A percentile compares a stretch with the other conserved stretches of the same genome.
These are phyloP conservation scores for Antechinus flavipes DNA, from an alignment of 2,113 vertebrate species.

Conservation along the genomic window DNA sequence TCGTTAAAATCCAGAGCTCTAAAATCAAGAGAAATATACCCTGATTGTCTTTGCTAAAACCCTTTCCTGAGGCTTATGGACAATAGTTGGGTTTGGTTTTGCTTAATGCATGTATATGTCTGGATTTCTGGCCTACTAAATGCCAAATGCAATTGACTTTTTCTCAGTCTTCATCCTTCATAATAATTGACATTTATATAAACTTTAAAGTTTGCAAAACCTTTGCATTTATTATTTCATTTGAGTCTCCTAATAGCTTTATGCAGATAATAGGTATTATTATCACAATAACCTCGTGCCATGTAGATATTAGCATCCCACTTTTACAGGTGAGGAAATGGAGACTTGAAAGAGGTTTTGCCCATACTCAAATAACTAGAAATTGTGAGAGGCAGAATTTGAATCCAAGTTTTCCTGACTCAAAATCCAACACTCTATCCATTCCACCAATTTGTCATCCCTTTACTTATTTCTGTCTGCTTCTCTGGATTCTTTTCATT, in stretches of 20 bases:
- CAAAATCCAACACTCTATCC: not conserved
- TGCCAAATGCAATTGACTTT: not conserved
- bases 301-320: not conserved
- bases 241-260: not conserved
- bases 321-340: not conserved
- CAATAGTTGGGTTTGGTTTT: not conserved
- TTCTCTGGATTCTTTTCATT: not conserved
- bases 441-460: not conserved
- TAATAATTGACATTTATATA: not conserved
- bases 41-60: not conserved
- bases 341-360: not conserved
- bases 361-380: not conserved
- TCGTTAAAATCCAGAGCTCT: not conserved
- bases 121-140: not conserved
- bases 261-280: not conserved
- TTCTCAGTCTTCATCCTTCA: not conserved
- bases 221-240: not conserved
- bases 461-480: not conserved
- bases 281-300: not conserved
- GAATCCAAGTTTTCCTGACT: not conserved
- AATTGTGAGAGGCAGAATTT: not conserved
- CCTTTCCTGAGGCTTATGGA: not conserved
- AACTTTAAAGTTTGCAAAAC: not conserved
- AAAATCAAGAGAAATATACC: not conserved
- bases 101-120: not conserved